Evolutionary conservation across 2,888 invertebrate species (phyloP), one percentile per base, ranked within the genome.

Genomic region (Lepidocyrtoides sp.): DNA sequence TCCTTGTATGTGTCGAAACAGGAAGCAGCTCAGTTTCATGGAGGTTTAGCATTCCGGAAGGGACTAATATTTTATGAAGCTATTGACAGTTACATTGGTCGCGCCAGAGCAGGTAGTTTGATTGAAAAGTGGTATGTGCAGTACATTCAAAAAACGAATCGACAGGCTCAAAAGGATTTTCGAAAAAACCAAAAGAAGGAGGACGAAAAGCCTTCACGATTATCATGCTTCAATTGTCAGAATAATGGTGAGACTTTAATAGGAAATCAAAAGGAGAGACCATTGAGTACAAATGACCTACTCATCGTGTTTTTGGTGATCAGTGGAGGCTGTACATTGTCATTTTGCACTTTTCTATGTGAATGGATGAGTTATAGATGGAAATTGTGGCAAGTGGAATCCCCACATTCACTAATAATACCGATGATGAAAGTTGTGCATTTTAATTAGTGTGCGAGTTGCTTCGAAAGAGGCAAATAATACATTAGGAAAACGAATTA

Each of bases 221-320:
- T 2, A 1, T 29, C 63, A 14, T 72, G 20, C 20, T 20, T 20
- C 36, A n/a, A 14, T 14, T 26, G 51, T 12, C 23, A 7, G 2
- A 10, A 54, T 2, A 14, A 29, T 14, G 29, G 20, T 8, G 23
- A 29, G 5, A 26, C 17, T 8, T 57, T 26, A 20, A 3, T 29
- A 23, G 8, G 51, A 77, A 29, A 81, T 29, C 44, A 48, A 4
- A 23, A 32, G n/a, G 85, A 85, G 26, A 17, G n/a, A 1, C 51
- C 54, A 7, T 26, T 85, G 8, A 85, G 48, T 36, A 57, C 8
- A 12, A 41, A n/a, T 12, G 54, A 85, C 17, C 5, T 85, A 0
- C 17, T 51, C 12, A 72, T 85, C 20, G 85, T 85, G 3, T 85
- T 85, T 85, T 26, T 48, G 0, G n/a, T 36, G 0, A 69, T 69